Base-by-base conservation (phyloP, 2,888 invertebrate genomes). In the Leptinotarsa juncta region DNA sequence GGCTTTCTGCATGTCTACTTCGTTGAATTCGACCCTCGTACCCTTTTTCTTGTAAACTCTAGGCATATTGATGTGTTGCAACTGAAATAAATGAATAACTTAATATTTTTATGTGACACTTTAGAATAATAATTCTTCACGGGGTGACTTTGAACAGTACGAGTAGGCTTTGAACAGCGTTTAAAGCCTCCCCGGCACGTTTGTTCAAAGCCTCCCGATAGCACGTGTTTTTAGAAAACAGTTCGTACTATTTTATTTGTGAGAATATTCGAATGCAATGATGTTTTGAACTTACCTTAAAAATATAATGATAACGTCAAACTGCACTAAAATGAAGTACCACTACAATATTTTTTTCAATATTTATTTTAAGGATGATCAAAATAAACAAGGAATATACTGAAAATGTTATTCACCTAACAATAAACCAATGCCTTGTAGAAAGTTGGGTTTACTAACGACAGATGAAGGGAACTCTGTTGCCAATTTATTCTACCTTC, bases 101-200 rank as follows among this genome's bases (percentile, higher is more conserved):
- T 16, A 60, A 60, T 60, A 60, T 20, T 23, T 23, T 60, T 12
- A 23, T 23, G 23, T 50, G 60, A 60, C 20, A 60, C 20, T 23
- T 16, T 10, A 60, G 10, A 12, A 23, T 23, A 15, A 23, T 23
- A 60, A 60, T 60, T 12, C 20, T 12, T 60, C 23, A 60, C 23
- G 60, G 20, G 60, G 20, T 14, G 60, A 14, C 26, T 60, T 60
- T 60, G 60, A 60, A 60, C 60, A 32, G 32, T 32, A 60, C 26
- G 60, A 60, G 60, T 20, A 60, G 23, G 20, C 60, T 60, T 60
- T 60, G 60, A 60, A 60, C 60, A 60, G 14, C 15, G 60, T 60
- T 60, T 16, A 60, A 60, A 60, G 60, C 16, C 60, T 60, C 60
- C 20, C 60, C 60, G 23, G 20, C 60, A 23, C 23, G 7, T 60